Evolutionary conservation across 2,113 vertebrate species (phyloP).

Genomic region (Calidris pugnax): DNA sequence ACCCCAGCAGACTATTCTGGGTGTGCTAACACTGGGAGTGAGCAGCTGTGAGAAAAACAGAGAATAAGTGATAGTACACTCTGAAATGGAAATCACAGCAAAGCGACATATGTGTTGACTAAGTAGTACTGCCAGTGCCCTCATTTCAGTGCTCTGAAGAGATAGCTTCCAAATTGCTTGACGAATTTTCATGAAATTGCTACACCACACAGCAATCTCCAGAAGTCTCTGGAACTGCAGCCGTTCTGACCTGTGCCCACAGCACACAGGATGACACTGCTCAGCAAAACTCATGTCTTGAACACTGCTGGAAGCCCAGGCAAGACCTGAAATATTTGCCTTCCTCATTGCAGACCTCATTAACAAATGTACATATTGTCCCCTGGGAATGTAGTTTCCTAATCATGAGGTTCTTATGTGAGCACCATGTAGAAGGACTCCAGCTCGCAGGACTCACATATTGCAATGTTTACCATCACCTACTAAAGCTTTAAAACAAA

Average conservation of each 20-base stretch:
- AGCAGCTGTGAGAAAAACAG: slow-evolving; percentile 63
- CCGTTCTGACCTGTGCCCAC: not conserved
- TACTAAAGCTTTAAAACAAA: not conserved
- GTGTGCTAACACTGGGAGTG: slow-evolving; percentile 24
- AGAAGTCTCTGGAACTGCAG: not conserved
- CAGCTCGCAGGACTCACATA: rapidly evolving
- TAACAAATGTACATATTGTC: not conserved
- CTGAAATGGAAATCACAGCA: slow-evolving; percentile 35
- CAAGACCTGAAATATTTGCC: not conserved
- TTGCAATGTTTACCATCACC: not conserved
- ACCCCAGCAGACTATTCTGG: not conserved
- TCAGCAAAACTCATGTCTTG: not conserved
- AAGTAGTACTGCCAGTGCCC: not conserved
- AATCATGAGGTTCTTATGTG: not conserved
- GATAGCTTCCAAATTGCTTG: not conserved
- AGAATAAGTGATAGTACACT: slow-evolving; percentile 35
- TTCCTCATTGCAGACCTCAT: not conserved
- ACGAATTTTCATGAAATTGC: not conserved
- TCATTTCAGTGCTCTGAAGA: not conserved
- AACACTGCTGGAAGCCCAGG: not conserved
- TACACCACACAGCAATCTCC: not conserved
- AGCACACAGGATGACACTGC: not conserved
- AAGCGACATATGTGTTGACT: slow-evolving; percentile 34
- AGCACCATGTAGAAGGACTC: not conserved
- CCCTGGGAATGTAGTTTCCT: not conserved